A percentile compares a stretch with the other conserved stretches of the same genome.
Evolutionary conservation across 2,888 invertebrate species (phyloP).

Genomic region (Orchesellides sinensis): DNA sequence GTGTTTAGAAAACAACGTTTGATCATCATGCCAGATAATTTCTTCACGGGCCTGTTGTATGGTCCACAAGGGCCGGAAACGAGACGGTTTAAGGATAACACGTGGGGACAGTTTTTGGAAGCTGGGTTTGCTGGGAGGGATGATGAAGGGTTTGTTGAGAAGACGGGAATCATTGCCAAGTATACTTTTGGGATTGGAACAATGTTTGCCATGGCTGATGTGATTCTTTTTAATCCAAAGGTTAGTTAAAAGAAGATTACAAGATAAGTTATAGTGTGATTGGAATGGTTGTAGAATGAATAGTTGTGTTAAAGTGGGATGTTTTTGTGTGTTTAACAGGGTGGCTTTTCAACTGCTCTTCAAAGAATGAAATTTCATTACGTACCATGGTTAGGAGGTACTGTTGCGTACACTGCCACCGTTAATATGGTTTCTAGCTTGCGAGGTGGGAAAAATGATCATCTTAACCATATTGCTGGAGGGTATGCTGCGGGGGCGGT

Average conservation of each 20-base stretch:
- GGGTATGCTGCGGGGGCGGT: conserved; percentile 64
- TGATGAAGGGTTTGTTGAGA: conserved; percentile 64
- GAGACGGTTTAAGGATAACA: conserved; percentile 4
- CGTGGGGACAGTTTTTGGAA: neutral
- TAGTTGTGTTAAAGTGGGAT: neutral
- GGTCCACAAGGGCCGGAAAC: conserved; percentile 43
- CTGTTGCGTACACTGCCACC: conserved; percentile 62
- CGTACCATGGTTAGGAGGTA: conserved; percentile 66
- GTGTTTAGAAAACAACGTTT: neutral
- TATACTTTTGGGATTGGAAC: conserved; percentile 30
- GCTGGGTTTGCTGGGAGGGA: conserved; percentile 60
- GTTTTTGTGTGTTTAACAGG: conserved; percentile 24
- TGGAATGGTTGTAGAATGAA: neutral
- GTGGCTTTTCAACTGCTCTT: conserved; percentile 38
- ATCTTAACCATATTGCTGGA: conserved; percentile 63
- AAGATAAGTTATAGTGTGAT: neutral
- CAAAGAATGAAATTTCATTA: conserved; percentile 48
- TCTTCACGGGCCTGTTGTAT: neutral
- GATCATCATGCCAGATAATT: conserved; percentile 24
- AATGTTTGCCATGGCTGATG: conserved; percentile 29
- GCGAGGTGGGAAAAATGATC: conserved; percentile 63
- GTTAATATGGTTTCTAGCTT: conserved; percentile 31
- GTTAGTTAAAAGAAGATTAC: conserved; percentile 33
- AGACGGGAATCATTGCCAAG: conserved; percentile 57
- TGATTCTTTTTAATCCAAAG: conserved; percentile 34